These are phyloP conservation scores for Emmelina monodactyla DNA, from an alignment of 2,888 invertebrate genomes.

Conservation along the genomic window DNA sequence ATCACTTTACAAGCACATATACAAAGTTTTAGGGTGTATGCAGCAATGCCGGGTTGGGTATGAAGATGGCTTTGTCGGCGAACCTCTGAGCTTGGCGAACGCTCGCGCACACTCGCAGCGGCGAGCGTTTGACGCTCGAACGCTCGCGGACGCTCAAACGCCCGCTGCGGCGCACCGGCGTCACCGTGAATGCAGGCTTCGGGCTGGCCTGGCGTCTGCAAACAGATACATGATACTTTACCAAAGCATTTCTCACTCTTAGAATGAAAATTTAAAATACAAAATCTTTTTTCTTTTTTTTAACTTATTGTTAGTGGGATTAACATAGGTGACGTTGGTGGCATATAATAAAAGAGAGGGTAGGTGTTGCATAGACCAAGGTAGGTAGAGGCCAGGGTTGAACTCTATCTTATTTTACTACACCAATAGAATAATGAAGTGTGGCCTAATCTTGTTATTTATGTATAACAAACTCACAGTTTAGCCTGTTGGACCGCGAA, in stretches of 20 bases:
- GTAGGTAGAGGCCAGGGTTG: too few species aligned
- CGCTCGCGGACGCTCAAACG: constrained; percentile 9
- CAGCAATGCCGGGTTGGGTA: constrained; percentile 2
- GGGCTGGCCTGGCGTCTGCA: constrained; percentile 25
- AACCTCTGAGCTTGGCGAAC: constrained; percentile 23
- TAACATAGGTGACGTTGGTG: too few species aligned
- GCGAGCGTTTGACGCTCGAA: not conserved
- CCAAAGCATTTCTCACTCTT: not conserved
- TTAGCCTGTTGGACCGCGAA: constrained; percentile 63
- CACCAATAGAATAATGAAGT: too few species aligned
- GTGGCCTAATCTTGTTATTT: too few species aligned
- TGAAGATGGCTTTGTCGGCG: constrained; percentile 20
- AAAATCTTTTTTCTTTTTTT: too few species aligned
- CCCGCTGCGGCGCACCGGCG: constrained; percentile 31
- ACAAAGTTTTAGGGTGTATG: constrained; percentile 4
- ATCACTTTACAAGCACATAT: too few species aligned
- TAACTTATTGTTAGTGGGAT: too few species aligned
- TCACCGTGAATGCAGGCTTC: constrained; percentile 19
- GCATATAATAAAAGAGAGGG: too few species aligned
- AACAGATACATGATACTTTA: constrained; percentile 2
- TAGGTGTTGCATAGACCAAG: too few species aligned
- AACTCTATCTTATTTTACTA: too few species aligned
- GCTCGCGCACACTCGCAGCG: constrained; percentile 2
- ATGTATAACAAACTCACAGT: too few species aligned
- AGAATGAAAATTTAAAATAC: too few species aligned